Conservation (phyloP, 1,140 invertebrate genomes). For the Heliconius melpomene region DNA sequence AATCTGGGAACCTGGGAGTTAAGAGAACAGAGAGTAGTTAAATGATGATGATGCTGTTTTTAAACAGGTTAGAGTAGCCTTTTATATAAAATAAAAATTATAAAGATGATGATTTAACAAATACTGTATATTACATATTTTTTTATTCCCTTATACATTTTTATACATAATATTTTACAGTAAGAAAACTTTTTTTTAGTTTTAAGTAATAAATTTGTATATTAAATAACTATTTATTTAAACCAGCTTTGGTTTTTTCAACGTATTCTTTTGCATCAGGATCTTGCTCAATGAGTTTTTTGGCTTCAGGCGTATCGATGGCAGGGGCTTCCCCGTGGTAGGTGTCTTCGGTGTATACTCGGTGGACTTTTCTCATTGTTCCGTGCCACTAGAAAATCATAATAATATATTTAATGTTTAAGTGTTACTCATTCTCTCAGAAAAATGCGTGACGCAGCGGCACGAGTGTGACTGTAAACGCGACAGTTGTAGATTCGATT, state of each 20-base stretch:
- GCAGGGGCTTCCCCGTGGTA: slow-evolving; percentile 74
- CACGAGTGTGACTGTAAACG: too few species aligned
- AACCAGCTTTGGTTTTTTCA: slow-evolving; percentile 39
- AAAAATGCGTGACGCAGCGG: too few species aligned
- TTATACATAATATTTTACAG: not conserved
- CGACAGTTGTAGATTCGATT: too few species aligned
- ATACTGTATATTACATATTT: not conserved
- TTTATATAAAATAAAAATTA: too few species aligned
- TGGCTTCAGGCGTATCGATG: slow-evolving; percentile 51
- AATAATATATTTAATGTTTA: not conserved
- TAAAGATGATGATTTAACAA: not conserved
- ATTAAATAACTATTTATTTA: slow-evolving; percentile 26
- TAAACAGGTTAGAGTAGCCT: too few species aligned
- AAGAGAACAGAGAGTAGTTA: too few species aligned
- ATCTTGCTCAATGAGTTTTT: slow-evolving; percentile 53
- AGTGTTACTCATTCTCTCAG: not conserved
- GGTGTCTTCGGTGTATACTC: slow-evolving; percentile 85
- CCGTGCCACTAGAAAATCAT: slow-evolving; percentile 83
- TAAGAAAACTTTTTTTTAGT: not conserved
- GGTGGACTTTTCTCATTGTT: slow-evolving; percentile 84
- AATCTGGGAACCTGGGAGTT: too few species aligned
- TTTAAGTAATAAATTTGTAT: not conserved
- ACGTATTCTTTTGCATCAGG: slow-evolving; percentile 49
- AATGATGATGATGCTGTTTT: too few species aligned
- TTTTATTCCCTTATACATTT: not conserved